Evolutionary conservation across 2,797 vertebrate genomes (phyloP).

Genomic region (Kryptopterus vitreolus): DNA sequence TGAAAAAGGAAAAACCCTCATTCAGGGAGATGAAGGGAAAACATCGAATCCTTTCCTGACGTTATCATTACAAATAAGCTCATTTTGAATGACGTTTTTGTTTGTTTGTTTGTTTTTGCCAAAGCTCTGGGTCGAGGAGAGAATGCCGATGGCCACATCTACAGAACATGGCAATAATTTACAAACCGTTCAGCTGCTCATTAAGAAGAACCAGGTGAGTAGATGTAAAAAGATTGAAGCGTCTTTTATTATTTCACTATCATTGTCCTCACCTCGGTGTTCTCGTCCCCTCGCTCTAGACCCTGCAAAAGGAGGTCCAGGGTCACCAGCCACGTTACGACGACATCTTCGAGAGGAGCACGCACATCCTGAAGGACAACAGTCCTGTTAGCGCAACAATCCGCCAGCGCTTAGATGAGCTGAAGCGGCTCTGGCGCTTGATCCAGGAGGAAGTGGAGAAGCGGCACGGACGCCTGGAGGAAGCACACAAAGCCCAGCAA

Average conservation of each 20-base stretch:
- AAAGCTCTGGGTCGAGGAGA: constrained; percentile 95
- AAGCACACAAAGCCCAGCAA: constrained; percentile 93
- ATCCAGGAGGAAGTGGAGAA: constrained; percentile 84
- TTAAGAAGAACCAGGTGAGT: constrained; percentile 96
- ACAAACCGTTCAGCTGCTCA: constrained; percentile 94
- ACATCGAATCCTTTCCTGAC: too few relatives aligned
- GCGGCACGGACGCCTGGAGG: constrained; percentile 85
- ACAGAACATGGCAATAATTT: constrained; percentile 96
- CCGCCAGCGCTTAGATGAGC: constrained; percentile 81
- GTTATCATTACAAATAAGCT: too few relatives aligned
- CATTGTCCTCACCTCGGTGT: neutral
- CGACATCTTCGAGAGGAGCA: constrained; percentile 93
- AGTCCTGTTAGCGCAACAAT: constrained; percentile 79
- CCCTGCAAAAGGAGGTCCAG: constrained; percentile 96
- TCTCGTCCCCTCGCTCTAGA: constrained; percentile 70
- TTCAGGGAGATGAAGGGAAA: too few relatives aligned
- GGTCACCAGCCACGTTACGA: constrained; percentile 95
- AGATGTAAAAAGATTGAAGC: too few relatives aligned
- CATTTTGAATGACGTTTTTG: neutral
- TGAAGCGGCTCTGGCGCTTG: constrained; percentile 88
- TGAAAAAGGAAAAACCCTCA: too few relatives aligned
- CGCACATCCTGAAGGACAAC: constrained; percentile 81
- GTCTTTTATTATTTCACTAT: neutral
- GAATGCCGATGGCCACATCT: constrained; percentile 92
- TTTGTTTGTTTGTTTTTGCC: constrained; percentile 29